phyloP scores from a whole-genome alignment of 2,113 vertebrate genomes.

The Acinonyx jubatus region DNA sequence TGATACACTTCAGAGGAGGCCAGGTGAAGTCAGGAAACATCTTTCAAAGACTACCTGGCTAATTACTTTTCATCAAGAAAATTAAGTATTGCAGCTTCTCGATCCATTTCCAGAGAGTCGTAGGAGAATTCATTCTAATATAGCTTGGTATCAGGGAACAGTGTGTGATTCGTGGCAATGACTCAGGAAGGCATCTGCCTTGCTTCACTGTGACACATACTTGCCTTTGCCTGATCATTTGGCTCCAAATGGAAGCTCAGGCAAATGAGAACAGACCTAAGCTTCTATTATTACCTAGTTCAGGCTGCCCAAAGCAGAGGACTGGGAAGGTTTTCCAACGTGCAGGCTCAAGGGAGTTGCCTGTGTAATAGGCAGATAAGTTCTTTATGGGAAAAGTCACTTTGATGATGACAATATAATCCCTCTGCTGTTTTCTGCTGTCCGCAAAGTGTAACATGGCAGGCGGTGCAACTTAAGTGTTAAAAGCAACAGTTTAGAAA shows the following conservation, averaged over 20 bases:
- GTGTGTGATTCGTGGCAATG: neutral
- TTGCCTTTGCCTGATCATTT: neutral
- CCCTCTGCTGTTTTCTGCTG: neutral
- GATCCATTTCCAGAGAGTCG: neutral
- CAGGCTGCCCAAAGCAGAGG: neutral
- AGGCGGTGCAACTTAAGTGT: neutral
- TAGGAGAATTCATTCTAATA: neutral
- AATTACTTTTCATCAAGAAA: constrained; percentile 34
- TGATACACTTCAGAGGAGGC: neutral
- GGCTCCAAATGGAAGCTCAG: constrained; percentile 15
- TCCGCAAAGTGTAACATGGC: neutral
- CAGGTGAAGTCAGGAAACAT: constrained; percentile 28
- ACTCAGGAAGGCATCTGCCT: constrained; percentile 11
- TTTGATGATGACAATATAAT: neutral
- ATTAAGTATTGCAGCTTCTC: constrained; percentile 49
- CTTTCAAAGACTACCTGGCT: constrained; percentile 25
- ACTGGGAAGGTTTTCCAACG: neutral
- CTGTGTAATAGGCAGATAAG: neutral
- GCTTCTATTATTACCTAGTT: neutral
- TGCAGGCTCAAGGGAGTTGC: neutral
- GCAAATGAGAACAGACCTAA: neutral
- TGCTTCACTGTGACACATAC: neutral
- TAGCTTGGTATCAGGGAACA: neutral
- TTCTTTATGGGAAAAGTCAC: neutral
- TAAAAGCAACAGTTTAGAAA: neutral